phyloP scores from a whole-genome alignment of 2,888 invertebrate species.

The Chouioia cunea region DNA sequence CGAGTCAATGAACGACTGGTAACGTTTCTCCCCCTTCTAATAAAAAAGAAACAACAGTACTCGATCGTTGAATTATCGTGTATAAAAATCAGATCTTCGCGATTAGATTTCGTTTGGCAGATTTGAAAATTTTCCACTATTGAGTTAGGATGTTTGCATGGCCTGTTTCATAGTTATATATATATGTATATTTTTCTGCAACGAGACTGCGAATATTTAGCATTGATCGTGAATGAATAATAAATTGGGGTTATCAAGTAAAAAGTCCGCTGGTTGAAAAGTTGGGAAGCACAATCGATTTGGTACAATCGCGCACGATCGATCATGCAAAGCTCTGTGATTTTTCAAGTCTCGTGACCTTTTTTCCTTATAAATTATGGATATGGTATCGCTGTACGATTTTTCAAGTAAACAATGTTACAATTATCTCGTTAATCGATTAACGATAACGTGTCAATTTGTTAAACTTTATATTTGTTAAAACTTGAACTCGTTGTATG shows the following conservation, averaged over 20 bases:
- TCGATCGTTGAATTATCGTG: no score
- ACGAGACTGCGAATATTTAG: neutral
- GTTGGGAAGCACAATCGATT: conserved; percentile 4
- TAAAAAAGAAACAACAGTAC: no score
- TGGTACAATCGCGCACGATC: neutral
- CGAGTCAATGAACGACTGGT: no score
- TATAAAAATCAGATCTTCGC: neutral
- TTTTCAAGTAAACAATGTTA: no score
- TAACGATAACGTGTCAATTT: no score
- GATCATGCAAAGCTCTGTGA: neutral
- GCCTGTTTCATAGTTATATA: conserved; percentile 23
- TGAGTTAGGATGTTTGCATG: conserved; percentile 20
- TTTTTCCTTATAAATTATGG: no score
- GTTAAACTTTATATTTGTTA: no score
- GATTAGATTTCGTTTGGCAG: conserved; percentile 23
- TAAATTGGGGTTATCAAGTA: neutral
- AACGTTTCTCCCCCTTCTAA: no score
- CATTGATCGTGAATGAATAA: conserved; percentile 7
- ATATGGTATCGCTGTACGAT: no score
- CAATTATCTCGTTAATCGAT: no score
- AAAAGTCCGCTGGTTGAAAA: neutral
- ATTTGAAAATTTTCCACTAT: conserved; percentile 29
- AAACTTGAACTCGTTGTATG: no score
- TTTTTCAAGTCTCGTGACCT: no score
- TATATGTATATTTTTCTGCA: neutral